phyloP scores from a whole-genome alignment of 2,113 vertebrate species.

The Myotis davidii region DNA sequence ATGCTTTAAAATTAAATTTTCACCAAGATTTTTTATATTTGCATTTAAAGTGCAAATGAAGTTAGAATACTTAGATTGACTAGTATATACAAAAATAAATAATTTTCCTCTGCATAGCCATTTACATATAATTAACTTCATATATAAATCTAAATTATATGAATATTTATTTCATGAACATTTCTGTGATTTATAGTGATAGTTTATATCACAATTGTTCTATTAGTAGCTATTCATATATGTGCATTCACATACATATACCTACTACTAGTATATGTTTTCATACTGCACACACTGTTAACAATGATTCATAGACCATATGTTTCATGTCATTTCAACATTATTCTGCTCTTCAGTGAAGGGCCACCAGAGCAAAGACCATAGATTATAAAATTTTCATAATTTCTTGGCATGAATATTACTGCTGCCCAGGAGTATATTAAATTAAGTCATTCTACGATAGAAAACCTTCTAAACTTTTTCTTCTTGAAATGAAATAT shows the following conservation, averaged over 20 bases:
- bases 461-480: slow-evolving; percentile 57
- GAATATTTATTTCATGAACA: slow-evolving; percentile 38
- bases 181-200: background rate
- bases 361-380: slow-evolving; percentile 36
- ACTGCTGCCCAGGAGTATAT: slow-evolving; percentile 47
- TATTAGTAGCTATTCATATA: background rate
- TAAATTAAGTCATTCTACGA: slow-evolving; percentile 67
- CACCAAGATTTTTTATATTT: background rate
- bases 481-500: slow-evolving; percentile 65
- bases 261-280: background rate
- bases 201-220: background rate
- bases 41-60: background rate
- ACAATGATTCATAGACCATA: background rate
- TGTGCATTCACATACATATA: background rate
- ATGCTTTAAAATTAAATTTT: slow-evolving; percentile 11
- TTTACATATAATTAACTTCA: background rate
- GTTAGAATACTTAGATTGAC: background rate
- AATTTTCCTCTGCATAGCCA: background rate
- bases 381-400: slow-evolving; percentile 65
- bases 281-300: background rate
- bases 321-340: slow-evolving; percentile 42
- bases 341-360: slow-evolving; percentile 35
- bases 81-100: slow-evolving; percentile 19
- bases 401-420: slow-evolving; percentile 62
- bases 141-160: slow-evolving; percentile 19